Conservation (phyloP, 2,797 vertebrate genomes). For the Enteromius paludinosus region DNA sequence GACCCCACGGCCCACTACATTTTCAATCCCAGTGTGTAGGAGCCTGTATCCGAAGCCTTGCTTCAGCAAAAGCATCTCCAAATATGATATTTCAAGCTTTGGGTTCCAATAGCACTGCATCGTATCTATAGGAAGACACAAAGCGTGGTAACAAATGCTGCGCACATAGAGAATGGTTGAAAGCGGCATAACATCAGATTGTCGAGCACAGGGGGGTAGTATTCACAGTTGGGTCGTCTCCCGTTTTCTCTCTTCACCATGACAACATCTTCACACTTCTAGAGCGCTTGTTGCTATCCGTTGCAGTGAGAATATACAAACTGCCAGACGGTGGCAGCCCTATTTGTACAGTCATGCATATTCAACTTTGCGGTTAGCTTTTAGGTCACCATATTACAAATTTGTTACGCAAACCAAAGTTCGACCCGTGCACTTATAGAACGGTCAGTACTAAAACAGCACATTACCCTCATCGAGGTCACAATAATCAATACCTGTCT, state of each 20-base stretch:
- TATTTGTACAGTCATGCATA: constrained; percentile 67
- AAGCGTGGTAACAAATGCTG: constrained; percentile 48
- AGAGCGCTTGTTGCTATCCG: constrained; percentile 69
- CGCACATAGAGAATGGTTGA: constrained; percentile 51
- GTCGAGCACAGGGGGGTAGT: constrained; percentile 64
- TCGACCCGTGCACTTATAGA: constrained; percentile 10
- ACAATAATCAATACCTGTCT: constrained; percentile 35
- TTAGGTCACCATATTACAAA: background rate
- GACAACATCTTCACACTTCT: constrained; percentile 79
- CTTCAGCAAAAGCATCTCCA: background rate
- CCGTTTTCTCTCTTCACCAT: constrained; percentile 80
- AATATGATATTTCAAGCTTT: constrained; percentile 14
- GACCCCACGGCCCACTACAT: constrained; percentile 68
- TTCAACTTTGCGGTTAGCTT: constrained; percentile 27
- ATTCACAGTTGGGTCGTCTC: constrained; percentile 74
- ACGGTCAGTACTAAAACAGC: constrained; percentile 1
- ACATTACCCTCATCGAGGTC: constrained; percentile 27
- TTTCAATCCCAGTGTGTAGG: constrained; percentile 73
- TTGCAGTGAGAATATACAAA: constrained; percentile 61
- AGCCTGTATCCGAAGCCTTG: constrained; percentile 20
- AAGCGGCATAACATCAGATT: constrained; percentile 65
- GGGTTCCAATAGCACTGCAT: background rate
- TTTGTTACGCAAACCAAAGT: constrained; percentile 30
- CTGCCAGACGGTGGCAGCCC: constrained; percentile 71
- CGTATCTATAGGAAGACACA: background rate